Conservation (phyloP, 64 coral and sea anemone species). For the Astreopora myriophthalma region DNA sequence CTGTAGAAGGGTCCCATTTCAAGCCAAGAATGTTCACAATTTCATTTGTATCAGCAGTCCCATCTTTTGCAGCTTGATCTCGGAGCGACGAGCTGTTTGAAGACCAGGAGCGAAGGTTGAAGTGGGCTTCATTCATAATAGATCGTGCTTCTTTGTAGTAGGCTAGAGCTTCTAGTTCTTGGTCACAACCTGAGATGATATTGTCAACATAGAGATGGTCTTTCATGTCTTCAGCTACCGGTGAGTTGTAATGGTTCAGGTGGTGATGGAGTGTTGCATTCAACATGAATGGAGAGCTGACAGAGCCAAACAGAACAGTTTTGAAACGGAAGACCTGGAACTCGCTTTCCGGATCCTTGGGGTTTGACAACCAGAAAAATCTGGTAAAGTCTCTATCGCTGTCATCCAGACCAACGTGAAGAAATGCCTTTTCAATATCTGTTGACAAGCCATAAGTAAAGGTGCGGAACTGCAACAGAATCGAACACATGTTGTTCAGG, state of each 20-base stretch:
- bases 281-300: too few species aligned
- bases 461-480: constrained; percentile 50
- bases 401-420: constrained; percentile 29
- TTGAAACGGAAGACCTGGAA: too few species aligned
- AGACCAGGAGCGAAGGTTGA: constrained; percentile 67
- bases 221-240: too few species aligned
- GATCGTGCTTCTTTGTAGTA: too few species aligned
- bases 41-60: constrained; percentile 5
- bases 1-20: constrained; percentile 53
- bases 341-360: constrained; percentile 37
- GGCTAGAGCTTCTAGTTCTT: too few species aligned
- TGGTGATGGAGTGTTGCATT: too few species aligned
- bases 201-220: too few species aligned
- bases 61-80: constrained; percentile 27
- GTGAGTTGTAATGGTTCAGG: too few species aligned
- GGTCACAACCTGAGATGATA: too few species aligned
- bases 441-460: constrained; percentile 37
- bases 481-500: constrained; percentile 22
- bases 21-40: constrained; percentile 58
- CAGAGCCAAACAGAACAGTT: too few species aligned
- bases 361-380: constrained; percentile 54
- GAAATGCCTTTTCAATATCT: constrained; percentile 60
- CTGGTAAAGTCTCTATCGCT: constrained; percentile 39
- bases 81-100: constrained; percentile 46
- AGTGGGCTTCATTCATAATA: too few species aligned